Conservation (phyloP, 2,113 vertebrate genomes). For the Taurulus bubalis region DNA sequence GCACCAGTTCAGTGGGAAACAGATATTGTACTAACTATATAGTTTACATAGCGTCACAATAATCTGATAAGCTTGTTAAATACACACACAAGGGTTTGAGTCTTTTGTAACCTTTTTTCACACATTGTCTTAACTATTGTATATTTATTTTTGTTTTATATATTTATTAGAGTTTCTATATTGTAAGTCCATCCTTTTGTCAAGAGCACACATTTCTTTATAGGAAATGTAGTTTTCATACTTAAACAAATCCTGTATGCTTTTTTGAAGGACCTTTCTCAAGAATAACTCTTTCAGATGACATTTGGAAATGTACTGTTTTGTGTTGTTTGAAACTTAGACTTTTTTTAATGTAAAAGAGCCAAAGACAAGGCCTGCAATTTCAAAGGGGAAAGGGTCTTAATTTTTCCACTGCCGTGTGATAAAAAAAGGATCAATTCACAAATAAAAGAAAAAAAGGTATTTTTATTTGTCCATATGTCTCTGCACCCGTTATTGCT, state of each 20-base stretch:
- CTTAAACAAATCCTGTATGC: constrained; percentile 18
- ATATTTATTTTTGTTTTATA: constrained; percentile 82
- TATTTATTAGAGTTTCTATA: constrained; percentile 82
- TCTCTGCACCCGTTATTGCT: not conserved
- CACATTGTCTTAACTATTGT: constrained; percentile 71
- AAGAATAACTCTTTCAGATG: constrained; percentile 33
- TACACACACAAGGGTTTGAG: constrained; percentile 51
- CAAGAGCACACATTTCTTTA: constrained; percentile 58
- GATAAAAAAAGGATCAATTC: constrained; percentile 55
- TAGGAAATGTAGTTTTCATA: constrained; percentile 64
- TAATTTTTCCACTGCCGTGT: constrained; percentile 70
- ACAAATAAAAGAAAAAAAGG: constrained; percentile 38
- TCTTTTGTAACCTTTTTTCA: constrained; percentile 70
- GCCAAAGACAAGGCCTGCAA: constrained; percentile 64
- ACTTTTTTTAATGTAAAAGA: constrained; percentile 49
- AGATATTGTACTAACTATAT: constrained; percentile 40
- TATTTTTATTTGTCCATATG: constrained; percentile 4
- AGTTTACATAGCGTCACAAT: constrained; percentile 42
- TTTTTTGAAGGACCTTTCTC: constrained; percentile 47
- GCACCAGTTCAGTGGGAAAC: constrained; percentile 35
- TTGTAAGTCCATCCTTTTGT: constrained; percentile 66
- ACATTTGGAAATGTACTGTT: constrained; percentile 54
- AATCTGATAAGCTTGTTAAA: constrained; percentile 40
- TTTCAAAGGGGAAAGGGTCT: constrained; percentile 46
- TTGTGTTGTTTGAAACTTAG: constrained; percentile 16